Evolutionary conservation across 2,113 vertebrate species (phyloP).

Genomic region (Bos taurus): ARS-UCD2.0 NC_037357.1:104831001-104831500

Average conservation of each 20-base stretch:
- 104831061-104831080: neutral
- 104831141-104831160: neutral
- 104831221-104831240: neutral
- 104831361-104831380: neutral
- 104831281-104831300: neutral
- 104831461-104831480: neutral
- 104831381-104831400: neutral
- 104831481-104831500: neutral
- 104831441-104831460: neutral
- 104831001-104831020: neutral
- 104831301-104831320: neutral
- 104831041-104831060: neutral
- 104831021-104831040: conserved; percentile 3
- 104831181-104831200: conserved; percentile 1
- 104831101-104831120: neutral
- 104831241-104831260: neutral
- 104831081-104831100: conserved; percentile 1
- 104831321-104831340: neutral
- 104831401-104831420: neutral
- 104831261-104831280: neutral
- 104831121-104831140: neutral
- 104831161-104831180: conserved; percentile 30
- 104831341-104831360: neutral
- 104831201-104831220: neutral
- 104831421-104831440: neutral